A percentile compares a stretch with the other conserved stretches of the same genome.
These are phyloP conservation scores for Rhynchotus rufescens DNA, from an alignment of 2,797 vertebrate genomes.

Conservation along the genomic window DNA sequence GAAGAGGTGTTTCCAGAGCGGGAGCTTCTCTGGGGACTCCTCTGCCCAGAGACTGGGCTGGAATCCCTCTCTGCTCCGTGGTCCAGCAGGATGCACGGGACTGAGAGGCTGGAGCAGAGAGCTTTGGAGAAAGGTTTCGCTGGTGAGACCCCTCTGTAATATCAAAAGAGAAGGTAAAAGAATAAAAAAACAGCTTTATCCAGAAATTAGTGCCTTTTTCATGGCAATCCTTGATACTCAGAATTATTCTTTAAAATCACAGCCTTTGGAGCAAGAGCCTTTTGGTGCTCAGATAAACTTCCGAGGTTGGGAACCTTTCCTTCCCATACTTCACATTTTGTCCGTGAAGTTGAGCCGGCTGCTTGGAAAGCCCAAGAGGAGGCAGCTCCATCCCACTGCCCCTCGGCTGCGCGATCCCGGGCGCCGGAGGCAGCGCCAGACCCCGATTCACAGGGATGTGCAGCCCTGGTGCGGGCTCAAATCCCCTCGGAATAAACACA, in stretches of 20 bases:
- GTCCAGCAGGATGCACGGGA: background rate
- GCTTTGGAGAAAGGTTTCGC: background rate
- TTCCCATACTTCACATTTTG: background rate
- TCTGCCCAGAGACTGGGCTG: background rate
- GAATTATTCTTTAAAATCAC: background rate
- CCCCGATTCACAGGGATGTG: background rate
- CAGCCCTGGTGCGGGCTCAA: background rate
- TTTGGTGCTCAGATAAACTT: background rate
- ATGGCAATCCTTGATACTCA: background rate
- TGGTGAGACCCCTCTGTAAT: background rate
- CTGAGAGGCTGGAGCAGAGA: background rate
- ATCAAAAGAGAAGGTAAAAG: no score
- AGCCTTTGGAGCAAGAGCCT: background rate
- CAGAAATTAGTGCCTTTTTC: background rate
- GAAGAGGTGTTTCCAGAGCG: background rate
- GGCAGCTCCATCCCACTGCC: background rate
- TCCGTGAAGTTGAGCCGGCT: background rate
- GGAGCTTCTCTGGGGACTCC: background rate
- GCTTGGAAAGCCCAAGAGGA: background rate
- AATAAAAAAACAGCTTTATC: background rate
- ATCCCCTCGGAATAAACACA: conserved; percentile 35
- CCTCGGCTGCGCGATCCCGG: background rate
- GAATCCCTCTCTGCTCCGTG: background rate
- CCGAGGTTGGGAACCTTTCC: background rate
- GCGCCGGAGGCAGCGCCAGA: fast-evolving